Conservation (phyloP, 2,113 vertebrate genomes). For the Sinocyclocheilus anshuiensis region DNA sequence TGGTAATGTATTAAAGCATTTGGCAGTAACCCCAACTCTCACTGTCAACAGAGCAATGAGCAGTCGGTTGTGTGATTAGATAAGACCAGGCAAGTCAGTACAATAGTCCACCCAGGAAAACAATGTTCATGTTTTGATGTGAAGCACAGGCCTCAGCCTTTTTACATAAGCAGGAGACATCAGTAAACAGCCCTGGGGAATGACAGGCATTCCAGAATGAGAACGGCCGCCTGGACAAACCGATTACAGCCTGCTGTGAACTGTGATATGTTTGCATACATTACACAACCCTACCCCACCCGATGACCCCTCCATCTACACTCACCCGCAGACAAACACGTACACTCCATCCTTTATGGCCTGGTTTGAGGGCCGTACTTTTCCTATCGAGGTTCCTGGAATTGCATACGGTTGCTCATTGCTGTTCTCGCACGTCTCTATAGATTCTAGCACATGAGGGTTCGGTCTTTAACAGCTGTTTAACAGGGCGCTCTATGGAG, state of each 20-base stretch:
- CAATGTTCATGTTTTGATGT: constrained; percentile 22
- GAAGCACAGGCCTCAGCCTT: neutral
- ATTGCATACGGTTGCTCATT: neutral
- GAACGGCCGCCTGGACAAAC: constrained; percentile 11
- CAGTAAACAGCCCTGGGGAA: constrained; percentile 38
- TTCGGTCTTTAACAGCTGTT: constrained; percentile 1
- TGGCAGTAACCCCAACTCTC: neutral
- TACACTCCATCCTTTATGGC: neutral
- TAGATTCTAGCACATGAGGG: neutral
- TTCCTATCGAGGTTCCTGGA: constrained; percentile 32
- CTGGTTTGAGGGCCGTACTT: constrained; percentile 23
- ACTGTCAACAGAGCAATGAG: constrained; percentile 30
- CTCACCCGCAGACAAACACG: neutral
- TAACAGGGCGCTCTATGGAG: neutral
- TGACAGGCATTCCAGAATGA: constrained; percentile 32
- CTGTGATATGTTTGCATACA: constrained; percentile 13
- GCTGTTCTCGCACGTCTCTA: constrained; percentile 3
- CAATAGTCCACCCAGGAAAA: constrained; percentile 19
- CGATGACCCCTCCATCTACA: neutral
- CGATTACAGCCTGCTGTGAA: neutral
- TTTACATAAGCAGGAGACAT: constrained; percentile 5
- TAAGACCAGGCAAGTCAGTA: neutral
- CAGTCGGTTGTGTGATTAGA: constrained; percentile 13
- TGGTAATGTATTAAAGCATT: neutral
- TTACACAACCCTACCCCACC: neutral